These are phyloP conservation scores for Zosterops borbonicus DNA, from an alignment of 2,113 vertebrate genomes.

Conservation along the genomic window DNA sequence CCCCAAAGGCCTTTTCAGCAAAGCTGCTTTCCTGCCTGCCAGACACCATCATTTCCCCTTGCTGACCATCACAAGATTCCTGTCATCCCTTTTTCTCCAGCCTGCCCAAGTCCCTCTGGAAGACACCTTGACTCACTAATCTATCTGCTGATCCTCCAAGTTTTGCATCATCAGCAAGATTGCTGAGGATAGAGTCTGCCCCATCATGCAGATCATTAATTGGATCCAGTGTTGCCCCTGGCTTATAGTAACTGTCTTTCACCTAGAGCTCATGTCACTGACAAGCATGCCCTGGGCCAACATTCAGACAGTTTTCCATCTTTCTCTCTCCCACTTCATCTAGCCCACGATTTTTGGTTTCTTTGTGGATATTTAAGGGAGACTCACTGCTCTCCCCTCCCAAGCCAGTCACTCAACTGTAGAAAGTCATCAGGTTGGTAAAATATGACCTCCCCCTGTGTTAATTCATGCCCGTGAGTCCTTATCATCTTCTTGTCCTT, in stretches of 20 bases:
- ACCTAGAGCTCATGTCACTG: neutral
- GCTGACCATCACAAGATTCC: neutral
- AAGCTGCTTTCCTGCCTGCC: neutral
- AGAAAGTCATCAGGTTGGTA: neutral
- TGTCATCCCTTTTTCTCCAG: neutral
- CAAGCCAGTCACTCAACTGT: neutral
- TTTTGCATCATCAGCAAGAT: neutral
- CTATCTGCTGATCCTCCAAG: neutral
- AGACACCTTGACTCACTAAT: neutral
- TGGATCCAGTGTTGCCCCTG: neutral
- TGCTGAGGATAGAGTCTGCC: neutral
- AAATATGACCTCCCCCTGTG: neutral
- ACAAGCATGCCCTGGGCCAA: fast-evolving
- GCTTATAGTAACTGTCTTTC: neutral
- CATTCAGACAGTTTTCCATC: neutral
- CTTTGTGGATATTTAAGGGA: neutral
- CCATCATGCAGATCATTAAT: neutral
- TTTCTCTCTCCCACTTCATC: neutral
- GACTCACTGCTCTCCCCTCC: neutral
- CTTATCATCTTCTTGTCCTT: neutral
- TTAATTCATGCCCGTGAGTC: neutral
- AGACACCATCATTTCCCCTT: neutral
- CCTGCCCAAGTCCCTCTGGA: neutral
- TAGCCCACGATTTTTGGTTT: neutral
- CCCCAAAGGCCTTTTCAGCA: neutral